Percentiles rank a stretch among this genome's conserved stretches.
phyloP scores from a whole-genome alignment of 2,888 invertebrate genomes.

The Frankliniella fusca region DNA sequence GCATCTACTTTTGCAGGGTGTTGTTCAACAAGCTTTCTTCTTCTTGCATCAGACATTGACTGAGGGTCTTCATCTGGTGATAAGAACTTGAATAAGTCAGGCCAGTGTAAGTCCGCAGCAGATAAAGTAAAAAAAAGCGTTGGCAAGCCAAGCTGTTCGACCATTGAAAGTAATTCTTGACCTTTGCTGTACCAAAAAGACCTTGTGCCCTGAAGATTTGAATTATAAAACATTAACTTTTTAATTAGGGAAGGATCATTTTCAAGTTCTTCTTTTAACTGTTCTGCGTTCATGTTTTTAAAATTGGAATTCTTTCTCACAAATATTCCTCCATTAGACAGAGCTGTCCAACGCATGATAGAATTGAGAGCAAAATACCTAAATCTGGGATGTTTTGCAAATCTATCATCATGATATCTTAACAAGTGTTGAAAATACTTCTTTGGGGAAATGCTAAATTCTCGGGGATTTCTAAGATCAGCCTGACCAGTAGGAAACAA shows the following conservation, averaged over 20 bases:
- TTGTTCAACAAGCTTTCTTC: not conserved
- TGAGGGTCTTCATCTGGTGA: constrained; percentile 1
- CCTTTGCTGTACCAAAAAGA: constrained; percentile 33
- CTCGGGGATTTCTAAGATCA: constrained; percentile 29
- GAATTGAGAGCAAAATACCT: constrained; percentile 30
- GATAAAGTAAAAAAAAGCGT: constrained; percentile 37
- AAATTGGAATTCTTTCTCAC: not conserved
- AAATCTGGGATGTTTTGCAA: constrained; percentile 30
- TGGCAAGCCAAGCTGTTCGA: constrained; percentile 34
- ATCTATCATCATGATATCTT: constrained; percentile 28
- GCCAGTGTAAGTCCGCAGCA: constrained; percentile 37
- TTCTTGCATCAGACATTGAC: not conserved
- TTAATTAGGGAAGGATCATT: constrained; percentile 30
- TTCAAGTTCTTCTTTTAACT: constrained; percentile 28
- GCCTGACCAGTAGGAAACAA: constrained; percentile 33
- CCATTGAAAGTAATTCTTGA: constrained; percentile 35
- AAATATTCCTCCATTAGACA: not conserved
- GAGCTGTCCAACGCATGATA: not conserved
- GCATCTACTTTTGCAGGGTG: not conserved
- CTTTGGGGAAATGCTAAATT: not conserved
- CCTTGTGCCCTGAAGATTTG: constrained; percentile 34
- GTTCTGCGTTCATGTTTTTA: not conserved
- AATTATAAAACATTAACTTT: constrained; percentile 33
- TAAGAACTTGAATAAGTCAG: constrained; percentile 33
- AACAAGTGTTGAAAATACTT: constrained; percentile 31